Evolutionary conservation across 2,797 vertebrate genomes (phyloP).

Genomic region (Lacerta agilis): DNA sequence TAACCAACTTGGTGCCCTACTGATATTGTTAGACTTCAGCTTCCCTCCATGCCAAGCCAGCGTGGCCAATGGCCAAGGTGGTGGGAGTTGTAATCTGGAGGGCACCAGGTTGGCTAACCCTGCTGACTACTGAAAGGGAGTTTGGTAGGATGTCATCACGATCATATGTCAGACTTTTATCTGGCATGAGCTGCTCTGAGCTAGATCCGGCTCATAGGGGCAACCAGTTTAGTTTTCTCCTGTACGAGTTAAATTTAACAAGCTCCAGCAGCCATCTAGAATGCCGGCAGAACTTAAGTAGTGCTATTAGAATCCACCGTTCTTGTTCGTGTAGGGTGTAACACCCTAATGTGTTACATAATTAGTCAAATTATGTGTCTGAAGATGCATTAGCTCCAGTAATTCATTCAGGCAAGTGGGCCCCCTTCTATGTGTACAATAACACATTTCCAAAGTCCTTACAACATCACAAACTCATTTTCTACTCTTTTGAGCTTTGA

Average conservation of each 20-base stretch:
- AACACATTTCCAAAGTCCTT: conserved; percentile 4
- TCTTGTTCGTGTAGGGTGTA: conserved; percentile 35
- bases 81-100: neutral
- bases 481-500: conserved; percentile 46
- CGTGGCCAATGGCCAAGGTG: neutral
- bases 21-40: neutral
- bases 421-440: conserved; percentile 19
- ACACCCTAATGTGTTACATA: neutral
- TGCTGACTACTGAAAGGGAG: neutral
- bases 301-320: neutral
- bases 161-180: neutral
- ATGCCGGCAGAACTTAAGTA: neutral
- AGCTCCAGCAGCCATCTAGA: neutral
- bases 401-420: neutral
- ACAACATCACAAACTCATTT: conserved; percentile 43
- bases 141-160: neutral
- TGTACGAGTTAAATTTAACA: neutral
- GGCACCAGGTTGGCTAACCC: neutral
- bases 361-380: conserved; percentile 24
- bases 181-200: neutral
- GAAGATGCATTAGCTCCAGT: neutral
- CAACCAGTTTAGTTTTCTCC: neutral
- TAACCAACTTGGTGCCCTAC: neutral
- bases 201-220: too few species aligned
- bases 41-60: neutral